Base-by-base conservation (phyloP, 2,797 vertebrate genomes). In the Crax fasciolata region DNA sequence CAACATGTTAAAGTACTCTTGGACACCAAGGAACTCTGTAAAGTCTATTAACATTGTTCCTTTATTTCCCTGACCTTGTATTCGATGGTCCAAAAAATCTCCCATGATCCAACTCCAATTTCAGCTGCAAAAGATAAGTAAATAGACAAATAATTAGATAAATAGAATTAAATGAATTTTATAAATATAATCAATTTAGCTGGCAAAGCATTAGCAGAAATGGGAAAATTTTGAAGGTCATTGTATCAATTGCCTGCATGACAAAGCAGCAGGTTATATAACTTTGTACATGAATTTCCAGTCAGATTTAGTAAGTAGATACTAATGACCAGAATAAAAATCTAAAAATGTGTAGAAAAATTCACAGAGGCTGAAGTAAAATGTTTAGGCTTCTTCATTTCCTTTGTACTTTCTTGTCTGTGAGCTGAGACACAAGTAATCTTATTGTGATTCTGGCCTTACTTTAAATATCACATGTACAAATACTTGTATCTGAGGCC, bases 11-110 rank as follows among this genome's bases (percentile, higher is more conserved):
- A 76, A 76, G 19, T 46, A n/a, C 17, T 16, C 12, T 19, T 30
- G 8, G 12, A 17, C 55, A 58, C 17, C 43, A 35, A 61, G 41
- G 18, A 79, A n/a, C 19, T 57, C 66, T 80, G 13, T 13, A 43
- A 20, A 19, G 7, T 57, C 30, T 57, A 24, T 38, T 67, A 32
- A 57, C 1, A 0, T 2, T 66, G 11, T 41, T 52, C 25, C 4
- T 25, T 78, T 46, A 65, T 79, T 61, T 67, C 18, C 4, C 10
- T 25, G 5, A 58, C 17, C 15, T 65, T 52, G 21, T 5, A 62
- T 27, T 7, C 13, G 8, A 4, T 43, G 9, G 3, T 16, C 32
- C 10, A 30, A 57, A 80, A 62, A n/a, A 62, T 0, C 3, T 80
- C 39, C 24, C 10, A 35, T 63, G 16, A 25, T 84, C 28, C 84